Base-by-base conservation (phyloP, 2,797 vertebrate species). In the Rhinophrynus dorsalis region DNA sequence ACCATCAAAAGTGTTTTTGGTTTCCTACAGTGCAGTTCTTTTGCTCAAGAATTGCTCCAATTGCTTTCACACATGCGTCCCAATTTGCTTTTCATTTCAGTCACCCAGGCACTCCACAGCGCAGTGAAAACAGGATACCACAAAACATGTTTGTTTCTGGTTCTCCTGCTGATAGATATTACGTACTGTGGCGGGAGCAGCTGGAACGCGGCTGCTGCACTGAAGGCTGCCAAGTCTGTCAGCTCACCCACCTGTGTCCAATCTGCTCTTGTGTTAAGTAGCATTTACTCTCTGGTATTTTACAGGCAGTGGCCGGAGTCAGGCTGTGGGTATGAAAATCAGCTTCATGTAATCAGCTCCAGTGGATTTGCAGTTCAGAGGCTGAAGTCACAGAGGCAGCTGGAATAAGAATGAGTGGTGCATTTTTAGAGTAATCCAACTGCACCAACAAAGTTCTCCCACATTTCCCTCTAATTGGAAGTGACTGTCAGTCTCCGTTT, bases 61-160 rank as follows among this genome's bases (percentile, higher is more conserved):
- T n/a, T n/a, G n/a, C n/a, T n/a, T n/a, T n/a, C n/a, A n/a, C n/a
- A n/a, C n/a, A n/a, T n/a, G n/a, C n/a, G n/a, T n/a, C n/a, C n/a
- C 40, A 67, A 58, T 38, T 29, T 58, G 65, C 65, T 57, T 67
- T 57, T 67, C 45, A 67, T 67, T 48, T 66, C 65, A 48, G 30
- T 56, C 18, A 21, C 50, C 26, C 24, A 33, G 21, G 15, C 13
- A 33, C n/a, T 48, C n/a, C n/a, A n/a, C 40, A 21, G 45, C 18
- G 42, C 18, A 67, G 54, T 2, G 24, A 58, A 58, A 67, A 58
- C 52, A n/a, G 30, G 40, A 48, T 45, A 59, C 38, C 27, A 69
- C 67, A 62, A 45, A 62, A 61, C 45, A 44, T 45, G 58, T 55
- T 70, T 70, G 58, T 54, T 62, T 62, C 42, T n/a, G 21, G 54